phyloP scores from a whole-genome alignment of 2,113 vertebrate species.

The Bubalus kerabau region DNA sequence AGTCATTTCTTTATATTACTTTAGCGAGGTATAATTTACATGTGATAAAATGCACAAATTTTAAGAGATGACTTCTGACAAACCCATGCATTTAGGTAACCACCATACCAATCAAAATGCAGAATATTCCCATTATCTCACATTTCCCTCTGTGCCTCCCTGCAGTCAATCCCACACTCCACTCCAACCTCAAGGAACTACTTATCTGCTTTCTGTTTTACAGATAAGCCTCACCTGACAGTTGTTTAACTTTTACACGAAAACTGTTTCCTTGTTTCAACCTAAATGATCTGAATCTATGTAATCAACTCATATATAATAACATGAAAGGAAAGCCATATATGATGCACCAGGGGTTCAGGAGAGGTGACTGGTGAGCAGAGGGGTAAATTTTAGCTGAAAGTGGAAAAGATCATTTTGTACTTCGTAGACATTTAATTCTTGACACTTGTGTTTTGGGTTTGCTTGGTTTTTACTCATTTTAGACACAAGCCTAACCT shows the following conservation, averaged over 20 bases:
- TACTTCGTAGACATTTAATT: neutral
- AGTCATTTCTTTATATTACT: neutral
- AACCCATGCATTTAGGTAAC: neutral
- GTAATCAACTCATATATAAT: neutral
- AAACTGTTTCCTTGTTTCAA: neutral
- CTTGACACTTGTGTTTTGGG: neutral
- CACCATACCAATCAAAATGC: neutral
- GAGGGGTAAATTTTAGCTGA: neutral
- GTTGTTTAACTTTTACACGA: neutral
- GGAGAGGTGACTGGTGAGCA: rapidly evolving
- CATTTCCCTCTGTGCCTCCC: neutral
- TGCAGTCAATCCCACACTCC: rapidly evolving
- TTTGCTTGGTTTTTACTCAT: neutral
- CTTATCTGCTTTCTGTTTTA: neutral
- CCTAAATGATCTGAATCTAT: neutral
- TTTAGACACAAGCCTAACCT: neutral
- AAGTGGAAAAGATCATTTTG: neutral
- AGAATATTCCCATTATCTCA: neutral
- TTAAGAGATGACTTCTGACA: neutral
- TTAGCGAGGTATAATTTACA: neutral
- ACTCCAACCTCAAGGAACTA: neutral
- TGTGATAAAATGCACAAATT: neutral
- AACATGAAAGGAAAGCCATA: neutral
- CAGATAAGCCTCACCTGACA: neutral
- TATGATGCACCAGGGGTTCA: neutral